Evolutionary conservation across 2,888 invertebrate genomes (phyloP).

Genomic region (Macroteleia sp.): DNA sequence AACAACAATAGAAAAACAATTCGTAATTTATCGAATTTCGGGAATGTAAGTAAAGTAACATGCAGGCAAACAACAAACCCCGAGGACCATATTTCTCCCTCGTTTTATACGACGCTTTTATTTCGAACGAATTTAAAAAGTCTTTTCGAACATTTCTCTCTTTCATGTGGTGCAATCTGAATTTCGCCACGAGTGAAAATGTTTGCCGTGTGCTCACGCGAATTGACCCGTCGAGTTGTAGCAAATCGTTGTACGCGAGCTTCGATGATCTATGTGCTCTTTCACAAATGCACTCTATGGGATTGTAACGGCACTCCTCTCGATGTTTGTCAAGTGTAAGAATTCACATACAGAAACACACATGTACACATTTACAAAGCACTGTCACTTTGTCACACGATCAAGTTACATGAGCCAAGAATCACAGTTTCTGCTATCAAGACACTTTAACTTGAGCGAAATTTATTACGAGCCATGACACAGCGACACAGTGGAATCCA

Average conservation of each 20-base stretch:
- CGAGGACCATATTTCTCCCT: slow-evolving; percentile 31
- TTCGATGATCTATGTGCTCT: slow-evolving; percentile 44
- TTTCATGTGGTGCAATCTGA: slow-evolving; percentile 34
- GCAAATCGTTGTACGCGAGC: slow-evolving; percentile 12
- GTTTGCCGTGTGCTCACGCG: slow-evolving; percentile 24
- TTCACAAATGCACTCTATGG: slow-evolving; percentile 79
- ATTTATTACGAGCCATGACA: slow-evolving; percentile 29
- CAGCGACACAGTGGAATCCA: slow-evolving; percentile 65
- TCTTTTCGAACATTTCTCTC: slow-evolving; percentile 33
- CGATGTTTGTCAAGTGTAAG: slow-evolving; percentile 80
- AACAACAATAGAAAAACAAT: slow-evolving; percentile 17
- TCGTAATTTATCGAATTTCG: slow-evolving; percentile 10
- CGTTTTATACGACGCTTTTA: slow-evolving; percentile 35
- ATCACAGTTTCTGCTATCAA: background rate
- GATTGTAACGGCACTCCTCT: slow-evolving; percentile 78
- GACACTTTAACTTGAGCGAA: slow-evolving; percentile 3
- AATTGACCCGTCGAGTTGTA: slow-evolving; percentile 7
- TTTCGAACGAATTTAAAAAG: slow-evolving; percentile 36
- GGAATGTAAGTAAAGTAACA: slow-evolving; percentile 16
- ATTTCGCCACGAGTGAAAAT: slow-evolving; percentile 25
- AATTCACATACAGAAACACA: slow-evolving; percentile 46
- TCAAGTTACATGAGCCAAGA: background rate
- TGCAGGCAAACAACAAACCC: slow-evolving; percentile 27
- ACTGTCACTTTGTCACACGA: background rate
- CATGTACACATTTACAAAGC: slow-evolving; percentile 12